phyloP scores from a whole-genome alignment of 2,797 vertebrate genomes.

The Gallinago nigripennis region DNA sequence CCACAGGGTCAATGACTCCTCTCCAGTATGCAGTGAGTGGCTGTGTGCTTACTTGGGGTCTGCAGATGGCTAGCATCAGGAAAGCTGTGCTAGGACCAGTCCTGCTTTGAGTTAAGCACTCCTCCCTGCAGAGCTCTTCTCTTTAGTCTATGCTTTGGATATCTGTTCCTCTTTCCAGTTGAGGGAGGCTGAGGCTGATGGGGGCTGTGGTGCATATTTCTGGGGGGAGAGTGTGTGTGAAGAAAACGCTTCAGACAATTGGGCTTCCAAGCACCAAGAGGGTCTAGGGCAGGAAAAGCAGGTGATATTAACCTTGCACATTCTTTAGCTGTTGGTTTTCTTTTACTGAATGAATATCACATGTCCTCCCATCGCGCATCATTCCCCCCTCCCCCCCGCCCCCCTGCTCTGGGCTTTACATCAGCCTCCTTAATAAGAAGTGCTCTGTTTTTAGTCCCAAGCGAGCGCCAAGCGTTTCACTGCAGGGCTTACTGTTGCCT shows the following conservation, averaged over 20 bases:
- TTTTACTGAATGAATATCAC: constrained; percentile 61
- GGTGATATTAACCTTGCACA: neutral
- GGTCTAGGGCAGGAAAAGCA: neutral
- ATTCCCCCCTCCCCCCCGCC: neutral
- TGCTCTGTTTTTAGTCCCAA: constrained; percentile 44
- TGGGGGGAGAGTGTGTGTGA: neutral
- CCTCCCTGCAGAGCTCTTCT: neutral
- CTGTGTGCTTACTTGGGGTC: neutral
- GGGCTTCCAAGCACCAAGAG: neutral
- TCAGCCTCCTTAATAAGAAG: constrained; percentile 57
- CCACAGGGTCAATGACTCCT: neutral
- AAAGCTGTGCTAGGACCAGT: neutral
- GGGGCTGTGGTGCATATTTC: neutral
- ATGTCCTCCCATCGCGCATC: constrained; percentile 6
- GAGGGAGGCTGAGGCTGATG: neutral
- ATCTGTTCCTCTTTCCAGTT: neutral
- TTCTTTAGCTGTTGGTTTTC: constrained; percentile 27
- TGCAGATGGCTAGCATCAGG: neutral
- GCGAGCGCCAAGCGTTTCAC: neutral
- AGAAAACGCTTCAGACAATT: neutral
- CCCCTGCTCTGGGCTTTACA: constrained; percentile 14
- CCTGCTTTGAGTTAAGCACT: neutral
- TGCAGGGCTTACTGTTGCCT: constrained; percentile 9
- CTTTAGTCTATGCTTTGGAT: neutral
- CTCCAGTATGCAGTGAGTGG: neutral